phyloP scores from a whole-genome alignment of 1,140 invertebrate species.

The Caenorhabditis latens region DNA sequence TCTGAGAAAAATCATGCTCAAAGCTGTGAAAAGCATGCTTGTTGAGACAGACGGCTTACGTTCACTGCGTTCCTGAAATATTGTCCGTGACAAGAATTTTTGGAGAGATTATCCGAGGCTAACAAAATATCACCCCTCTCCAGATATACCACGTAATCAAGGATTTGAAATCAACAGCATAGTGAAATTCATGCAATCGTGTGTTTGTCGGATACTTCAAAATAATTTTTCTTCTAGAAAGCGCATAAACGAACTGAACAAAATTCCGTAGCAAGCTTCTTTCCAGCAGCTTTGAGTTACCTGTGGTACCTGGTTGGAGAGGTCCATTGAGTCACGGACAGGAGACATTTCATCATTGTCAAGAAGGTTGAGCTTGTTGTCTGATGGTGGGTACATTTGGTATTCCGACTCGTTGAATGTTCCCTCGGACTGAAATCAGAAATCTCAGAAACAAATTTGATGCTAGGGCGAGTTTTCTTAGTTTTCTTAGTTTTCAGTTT shows the following conservation, averaged over 20 bases:
- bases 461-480: background rate
- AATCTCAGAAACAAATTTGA: background rate
- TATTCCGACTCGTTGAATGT: slow-evolving; percentile 60
- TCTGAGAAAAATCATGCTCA: background rate
- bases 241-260: too few species aligned
- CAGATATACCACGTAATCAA: too few species aligned
- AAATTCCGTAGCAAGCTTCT: background rate
- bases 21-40: slow-evolving; percentile 29
- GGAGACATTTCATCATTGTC: slow-evolving; percentile 36
- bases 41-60: background rate
- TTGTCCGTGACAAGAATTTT: background rate
- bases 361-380: slow-evolving; percentile 19
- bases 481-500: too few species aligned
- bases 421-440: slow-evolving; percentile 48
- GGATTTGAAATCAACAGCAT: too few species aligned
- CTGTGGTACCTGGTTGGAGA: slow-evolving; percentile 60
- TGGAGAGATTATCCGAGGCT: background rate
- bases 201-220: too few species aligned
- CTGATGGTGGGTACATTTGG: slow-evolving; percentile 62
- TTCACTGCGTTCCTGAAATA: slow-evolving; percentile 2
- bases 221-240: background rate
- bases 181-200: too few species aligned
- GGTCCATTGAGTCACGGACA: slow-evolving; percentile 19
- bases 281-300: slow-evolving; percentile 9
- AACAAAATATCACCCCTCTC: background rate